phyloP scores from a whole-genome alignment of 2,113 vertebrate species.

The Tachysurus fulvidraco region DNA sequence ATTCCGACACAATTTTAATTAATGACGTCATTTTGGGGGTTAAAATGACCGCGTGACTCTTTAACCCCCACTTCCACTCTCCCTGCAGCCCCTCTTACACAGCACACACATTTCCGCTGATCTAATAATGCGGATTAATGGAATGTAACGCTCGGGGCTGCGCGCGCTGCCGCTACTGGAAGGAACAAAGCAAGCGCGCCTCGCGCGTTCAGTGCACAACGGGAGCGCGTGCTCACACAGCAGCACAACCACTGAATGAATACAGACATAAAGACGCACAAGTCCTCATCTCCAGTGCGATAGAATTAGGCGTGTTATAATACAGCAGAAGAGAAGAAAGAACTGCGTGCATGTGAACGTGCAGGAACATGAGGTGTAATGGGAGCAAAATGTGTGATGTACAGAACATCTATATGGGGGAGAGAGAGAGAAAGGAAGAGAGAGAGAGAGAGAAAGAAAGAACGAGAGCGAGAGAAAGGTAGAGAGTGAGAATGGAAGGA shows the following conservation, averaged over 20 bases:
- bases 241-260: not conserved
- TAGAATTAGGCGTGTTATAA: not conserved
- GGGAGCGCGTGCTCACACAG: not conserved
- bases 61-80: not conserved
- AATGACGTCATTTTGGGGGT: not conserved
- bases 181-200: slow-evolving; percentile 44
- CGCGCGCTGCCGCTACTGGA: not conserved
- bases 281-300: not conserved
- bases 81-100: slow-evolving; percentile 63
- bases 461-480: no score
- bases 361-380: not conserved
- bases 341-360: not conserved
- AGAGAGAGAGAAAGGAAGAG: no score
- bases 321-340: not conserved
- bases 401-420: not conserved
- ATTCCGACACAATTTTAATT: slow-evolving; percentile 50
- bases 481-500: not conserved
- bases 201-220: not conserved
- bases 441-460: not conserved
- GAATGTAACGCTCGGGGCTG: slow-evolving; percentile 35
- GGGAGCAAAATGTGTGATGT: not conserved
- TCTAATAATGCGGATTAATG: slow-evolving; percentile 57
- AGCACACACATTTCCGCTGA: slow-evolving; percentile 57
- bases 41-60: slow-evolving; percentile 14
- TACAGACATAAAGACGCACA: not conserved